These are phyloP conservation scores for Motacilla alba DNA, from an alignment of 2,113 vertebrate genomes.

Conservation along the genomic window DNA sequence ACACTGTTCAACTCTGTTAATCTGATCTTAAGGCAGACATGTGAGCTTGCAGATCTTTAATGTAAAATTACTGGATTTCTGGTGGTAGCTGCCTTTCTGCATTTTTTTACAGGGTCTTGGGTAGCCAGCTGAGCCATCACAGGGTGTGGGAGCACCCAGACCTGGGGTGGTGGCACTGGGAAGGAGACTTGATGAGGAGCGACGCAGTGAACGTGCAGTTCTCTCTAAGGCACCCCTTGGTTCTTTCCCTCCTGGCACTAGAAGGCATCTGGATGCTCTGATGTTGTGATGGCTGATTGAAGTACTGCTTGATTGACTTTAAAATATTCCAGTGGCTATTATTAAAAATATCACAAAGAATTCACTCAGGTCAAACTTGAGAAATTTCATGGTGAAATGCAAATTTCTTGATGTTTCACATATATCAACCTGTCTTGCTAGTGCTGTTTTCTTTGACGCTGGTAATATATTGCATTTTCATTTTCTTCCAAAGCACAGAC, in stretches of 20 bases:
- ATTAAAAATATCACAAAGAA: not conserved
- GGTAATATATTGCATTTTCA: not conserved
- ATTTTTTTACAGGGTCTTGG: not conserved
- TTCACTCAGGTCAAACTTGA: not conserved
- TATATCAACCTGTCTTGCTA: not conserved
- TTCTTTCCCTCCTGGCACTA: not conserved
- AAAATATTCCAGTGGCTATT: not conserved
- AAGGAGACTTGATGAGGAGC: not conserved
- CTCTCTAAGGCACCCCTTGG: not conserved
- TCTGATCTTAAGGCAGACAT: not conserved
- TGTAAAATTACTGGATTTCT: not conserved
- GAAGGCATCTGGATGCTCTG: not conserved
- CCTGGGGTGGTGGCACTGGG: not conserved
- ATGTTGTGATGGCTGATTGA: not conserved
- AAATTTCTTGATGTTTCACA: not conserved
- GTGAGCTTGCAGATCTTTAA: not conserved
- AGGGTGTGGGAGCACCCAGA: not conserved
- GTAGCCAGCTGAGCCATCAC: not conserved
- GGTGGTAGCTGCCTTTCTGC: not conserved
- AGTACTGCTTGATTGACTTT: not conserved
- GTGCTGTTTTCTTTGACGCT: not conserved
- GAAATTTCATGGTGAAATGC: not conserved
- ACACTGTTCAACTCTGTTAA: not conserved
- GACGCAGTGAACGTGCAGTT: accelerated
- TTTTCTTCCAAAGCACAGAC: not conserved